phyloP scores from a whole-genome alignment of 2,113 vertebrate species.

The Pontoporia blainvillei region DNA sequence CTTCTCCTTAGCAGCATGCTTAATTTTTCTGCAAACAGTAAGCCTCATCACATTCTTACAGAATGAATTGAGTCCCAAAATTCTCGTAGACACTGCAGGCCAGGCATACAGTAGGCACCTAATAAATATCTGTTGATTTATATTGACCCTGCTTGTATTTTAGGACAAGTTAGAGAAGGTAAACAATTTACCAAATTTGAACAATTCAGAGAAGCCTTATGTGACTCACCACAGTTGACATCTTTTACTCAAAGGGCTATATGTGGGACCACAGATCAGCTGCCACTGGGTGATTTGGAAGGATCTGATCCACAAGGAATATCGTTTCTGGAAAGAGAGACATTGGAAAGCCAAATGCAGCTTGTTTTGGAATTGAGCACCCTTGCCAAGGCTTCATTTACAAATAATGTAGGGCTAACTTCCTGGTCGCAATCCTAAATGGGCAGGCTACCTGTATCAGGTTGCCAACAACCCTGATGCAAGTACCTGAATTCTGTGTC shows the following conservation, averaged over 20 bases:
- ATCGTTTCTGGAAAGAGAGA: neutral
- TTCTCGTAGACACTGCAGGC: neutral
- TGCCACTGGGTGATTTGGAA: neutral
- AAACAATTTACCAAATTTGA: neutral
- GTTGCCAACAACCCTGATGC: fast-evolving
- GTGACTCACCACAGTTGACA: neutral
- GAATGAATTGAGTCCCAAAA: neutral
- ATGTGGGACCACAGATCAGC: neutral
- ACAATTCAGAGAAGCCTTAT: neutral
- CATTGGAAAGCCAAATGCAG: neutral
- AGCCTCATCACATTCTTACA: neutral
- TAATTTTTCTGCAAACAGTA: neutral
- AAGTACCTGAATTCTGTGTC: neutral
- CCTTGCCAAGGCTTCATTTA: neutral
- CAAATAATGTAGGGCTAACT: neutral
- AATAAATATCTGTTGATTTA: neutral
- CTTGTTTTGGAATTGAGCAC: neutral
- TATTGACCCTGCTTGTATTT: neutral
- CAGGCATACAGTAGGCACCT: neutral
- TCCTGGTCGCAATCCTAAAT: neutral
- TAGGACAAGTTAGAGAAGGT: neutral
- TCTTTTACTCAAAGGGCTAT: neutral
- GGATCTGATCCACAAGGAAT: neutral
- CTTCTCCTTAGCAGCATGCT: neutral
- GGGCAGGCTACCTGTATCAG: fast-evolving